phyloP scores from a whole-genome alignment of 92 coral and sea anemone species.

The Bergia puertoricense region DNA sequence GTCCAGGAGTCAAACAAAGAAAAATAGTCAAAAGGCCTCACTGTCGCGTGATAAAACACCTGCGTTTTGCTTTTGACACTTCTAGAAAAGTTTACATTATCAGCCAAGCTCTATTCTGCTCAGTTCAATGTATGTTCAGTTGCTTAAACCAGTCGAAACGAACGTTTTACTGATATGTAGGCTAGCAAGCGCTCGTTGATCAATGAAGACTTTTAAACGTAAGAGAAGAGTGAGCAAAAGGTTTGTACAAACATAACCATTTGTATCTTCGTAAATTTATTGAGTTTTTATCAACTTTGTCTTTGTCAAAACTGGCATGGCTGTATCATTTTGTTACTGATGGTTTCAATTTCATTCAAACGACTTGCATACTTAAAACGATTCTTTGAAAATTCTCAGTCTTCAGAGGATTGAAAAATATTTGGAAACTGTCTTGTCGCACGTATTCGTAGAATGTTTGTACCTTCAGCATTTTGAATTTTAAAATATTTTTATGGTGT shows the following conservation, averaged over 20 bases:
- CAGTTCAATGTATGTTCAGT: not conserved
- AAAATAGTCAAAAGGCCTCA: not conserved
- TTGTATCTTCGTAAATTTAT: not conserved
- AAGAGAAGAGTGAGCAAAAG: not conserved
- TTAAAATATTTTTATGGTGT: not conserved
- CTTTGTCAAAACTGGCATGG: not conserved
- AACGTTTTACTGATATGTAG: not conserved
- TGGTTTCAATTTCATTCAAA: not conserved
- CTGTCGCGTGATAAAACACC: not conserved
- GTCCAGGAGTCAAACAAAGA: not conserved
- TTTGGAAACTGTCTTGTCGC: not conserved
- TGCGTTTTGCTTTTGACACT: not conserved
- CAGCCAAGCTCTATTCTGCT: not conserved
- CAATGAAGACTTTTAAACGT: not conserved
- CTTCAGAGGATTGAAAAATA: not conserved
- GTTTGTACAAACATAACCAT: not conserved
- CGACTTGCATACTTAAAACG: not conserved
- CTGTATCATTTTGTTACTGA: not conserved
- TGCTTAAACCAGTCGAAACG: not conserved
- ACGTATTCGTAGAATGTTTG: not conserved
- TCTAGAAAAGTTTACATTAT: not conserved
- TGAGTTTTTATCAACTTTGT: not conserved
- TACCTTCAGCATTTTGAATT: not conserved
- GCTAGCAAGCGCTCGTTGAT: no score
- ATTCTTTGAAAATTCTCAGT: not conserved